Evolutionary conservation across 2,797 vertebrate genomes (phyloP), one percentile per base, ranked within the genome.

Genomic region (Chiroxiphia lanceolata): DNA sequence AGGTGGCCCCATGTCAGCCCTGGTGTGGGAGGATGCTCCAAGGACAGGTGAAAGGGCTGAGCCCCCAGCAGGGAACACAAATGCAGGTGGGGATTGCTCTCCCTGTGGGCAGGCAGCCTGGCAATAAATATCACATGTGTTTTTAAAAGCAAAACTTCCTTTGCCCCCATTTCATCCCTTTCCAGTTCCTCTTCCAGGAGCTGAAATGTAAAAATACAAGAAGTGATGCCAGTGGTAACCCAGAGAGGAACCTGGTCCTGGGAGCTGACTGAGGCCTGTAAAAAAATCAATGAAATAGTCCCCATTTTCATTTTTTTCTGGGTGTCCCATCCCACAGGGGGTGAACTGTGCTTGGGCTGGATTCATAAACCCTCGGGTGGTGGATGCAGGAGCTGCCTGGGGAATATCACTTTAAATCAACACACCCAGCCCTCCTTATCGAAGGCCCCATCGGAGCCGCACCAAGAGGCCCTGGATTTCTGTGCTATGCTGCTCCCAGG

Each of bases 1-100:
- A 8, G 10, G 40, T 23, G 51, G 14, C 57, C 21, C 48, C 53
- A 0, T 1, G 7, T 25, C 2, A 1, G 36, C 26, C 83, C 27
- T 29, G 12, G 15, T 0, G 0, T 4, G 20, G n/a, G 84, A 53
- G 51, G 93, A 51, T 69, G 84, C 72, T 57, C 27, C 7, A 21
- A 21, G 23, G 65, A 23, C 1, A 19, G 21, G 38, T 1, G 13
- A 63, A 57, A 47, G 65, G 51, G 50, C 40, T 51, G 50, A 83
- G 33, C 12, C 29, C 26, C 40, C 3, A 0, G 40, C 57, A 21
- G 15, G 45, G 7, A 64, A 7, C 13, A 0, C 4, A 3, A 4
- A 7, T 3, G 13, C 48, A 5, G 48, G 31, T 5, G n/a, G 38
- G 42, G n/a, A 50, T 33, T 1, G 2, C 25, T 67, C 22, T 82